A percentile compares a stretch with the other conserved stretches of the same genome.
These are phyloP conservation scores for Columba janthina DNA, from an alignment of 2,113 vertebrate species.

Conservation along the genomic window DNA sequence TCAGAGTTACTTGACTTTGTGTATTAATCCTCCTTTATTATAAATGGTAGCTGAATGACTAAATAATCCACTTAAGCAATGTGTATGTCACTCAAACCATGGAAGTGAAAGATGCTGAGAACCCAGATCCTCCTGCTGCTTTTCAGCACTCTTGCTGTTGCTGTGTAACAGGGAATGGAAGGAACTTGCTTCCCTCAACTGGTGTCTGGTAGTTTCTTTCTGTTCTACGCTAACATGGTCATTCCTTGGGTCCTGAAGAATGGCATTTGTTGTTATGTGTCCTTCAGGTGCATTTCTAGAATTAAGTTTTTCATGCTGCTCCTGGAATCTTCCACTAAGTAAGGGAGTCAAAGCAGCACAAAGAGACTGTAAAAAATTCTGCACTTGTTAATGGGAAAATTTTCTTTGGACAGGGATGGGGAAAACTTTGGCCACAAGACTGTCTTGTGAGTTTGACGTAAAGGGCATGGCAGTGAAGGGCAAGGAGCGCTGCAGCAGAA, in stretches of 20 bases:
- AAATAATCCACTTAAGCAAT: constrained; percentile 27
- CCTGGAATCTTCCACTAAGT: not conserved
- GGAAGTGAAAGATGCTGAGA: not conserved
- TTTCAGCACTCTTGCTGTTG: not conserved
- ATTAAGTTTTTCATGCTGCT: not conserved
- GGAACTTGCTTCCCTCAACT: not conserved
- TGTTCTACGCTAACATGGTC: not conserved
- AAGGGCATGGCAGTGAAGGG: not conserved
- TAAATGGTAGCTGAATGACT: constrained; percentile 23
- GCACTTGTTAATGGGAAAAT: not conserved
- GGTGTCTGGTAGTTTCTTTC: not conserved
- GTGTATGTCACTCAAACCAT: not conserved
- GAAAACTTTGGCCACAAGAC: not conserved
- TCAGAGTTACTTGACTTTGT: not conserved
- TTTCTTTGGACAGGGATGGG: not conserved
- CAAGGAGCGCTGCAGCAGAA: not conserved
- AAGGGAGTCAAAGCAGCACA: not conserved
- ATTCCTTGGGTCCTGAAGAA: not conserved
- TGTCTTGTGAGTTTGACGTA: not conserved
- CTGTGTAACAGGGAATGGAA: not conserved
- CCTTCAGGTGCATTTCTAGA: not conserved
- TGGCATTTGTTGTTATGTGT: not conserved
- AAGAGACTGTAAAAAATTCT: not conserved
- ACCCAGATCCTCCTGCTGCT: not conserved
- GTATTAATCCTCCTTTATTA: constrained; percentile 41